Evolutionary conservation across 2,888 invertebrate species (phyloP).

Genomic region (Eubasilissa splendida): DNA sequence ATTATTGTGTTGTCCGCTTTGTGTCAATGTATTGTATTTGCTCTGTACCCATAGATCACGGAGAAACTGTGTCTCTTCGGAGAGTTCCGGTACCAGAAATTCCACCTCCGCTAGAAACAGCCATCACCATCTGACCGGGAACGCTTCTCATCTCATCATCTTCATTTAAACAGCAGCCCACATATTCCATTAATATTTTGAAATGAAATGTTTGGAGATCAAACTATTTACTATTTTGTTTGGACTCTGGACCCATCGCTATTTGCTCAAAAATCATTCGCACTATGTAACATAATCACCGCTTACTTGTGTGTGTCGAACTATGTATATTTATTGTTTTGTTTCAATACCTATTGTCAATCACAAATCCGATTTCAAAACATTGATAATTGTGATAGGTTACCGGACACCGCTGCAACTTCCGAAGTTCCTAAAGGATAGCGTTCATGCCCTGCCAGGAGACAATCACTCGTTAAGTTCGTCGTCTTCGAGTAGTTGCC

Average conservation of each 20-base stretch:
- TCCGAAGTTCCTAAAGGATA: constrained; percentile 24
- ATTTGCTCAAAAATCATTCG: not conserved
- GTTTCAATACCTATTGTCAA: constrained; percentile 1
- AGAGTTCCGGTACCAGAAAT: constrained; percentile 41
- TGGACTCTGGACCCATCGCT: not conserved
- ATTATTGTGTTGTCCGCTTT: constrained; percentile 25
- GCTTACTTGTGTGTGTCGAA: not conserved
- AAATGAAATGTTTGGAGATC: not conserved
- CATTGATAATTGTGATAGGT: constrained; percentile 42
- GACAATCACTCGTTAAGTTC: constrained; percentile 28
- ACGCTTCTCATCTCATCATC: constrained; percentile 16
- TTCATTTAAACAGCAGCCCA: not conserved
- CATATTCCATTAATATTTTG: not conserved
- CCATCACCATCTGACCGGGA: constrained; percentile 55
- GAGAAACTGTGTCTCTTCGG: constrained; percentile 53
- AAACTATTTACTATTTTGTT: not conserved
- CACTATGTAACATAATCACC: not conserved
- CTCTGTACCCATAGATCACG: constrained; percentile 50
- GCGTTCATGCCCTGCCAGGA: constrained; percentile 5
- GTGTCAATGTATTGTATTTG: constrained; percentile 16
- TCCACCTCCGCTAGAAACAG: constrained; percentile 55
- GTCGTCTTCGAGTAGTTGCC: constrained; percentile 11
- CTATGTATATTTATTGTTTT: not conserved
- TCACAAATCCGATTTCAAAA: constrained; percentile 1
- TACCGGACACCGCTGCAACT: constrained; percentile 39